These are phyloP conservation scores for Anseranas semipalmata DNA, from an alignment of 2,113 vertebrate species.

Conservation along the genomic window DNA sequence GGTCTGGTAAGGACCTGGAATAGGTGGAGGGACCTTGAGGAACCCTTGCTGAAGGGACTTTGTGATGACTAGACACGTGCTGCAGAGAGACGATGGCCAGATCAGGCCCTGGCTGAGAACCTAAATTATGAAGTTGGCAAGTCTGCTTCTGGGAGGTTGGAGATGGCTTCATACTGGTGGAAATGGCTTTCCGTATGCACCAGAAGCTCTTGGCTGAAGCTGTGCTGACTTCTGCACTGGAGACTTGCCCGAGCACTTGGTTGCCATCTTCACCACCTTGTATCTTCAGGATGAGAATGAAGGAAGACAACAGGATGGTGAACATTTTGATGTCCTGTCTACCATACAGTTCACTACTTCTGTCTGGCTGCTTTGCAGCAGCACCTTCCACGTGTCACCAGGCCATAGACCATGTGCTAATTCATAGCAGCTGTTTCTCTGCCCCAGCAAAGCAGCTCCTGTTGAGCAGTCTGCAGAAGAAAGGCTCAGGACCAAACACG, in stretches of 20 bases:
- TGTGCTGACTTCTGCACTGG: not conserved
- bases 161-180: not conserved
- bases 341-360: rapidly evolving
- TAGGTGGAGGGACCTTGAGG: not conserved
- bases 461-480: not conserved
- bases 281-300: not conserved
- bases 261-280: not conserved
- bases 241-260: rapidly evolving
- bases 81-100: not conserved
- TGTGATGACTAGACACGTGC: not conserved
- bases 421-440: not conserved
- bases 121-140: not conserved
- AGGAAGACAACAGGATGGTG: not conserved
- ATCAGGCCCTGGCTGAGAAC: not conserved
- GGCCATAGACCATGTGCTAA: not conserved
- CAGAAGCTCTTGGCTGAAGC: not conserved
- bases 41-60: not conserved
- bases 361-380: not conserved
- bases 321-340: not conserved
- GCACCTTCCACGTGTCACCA: not conserved
- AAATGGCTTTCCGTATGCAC: not conserved
- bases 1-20: not conserved
- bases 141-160: not conserved
- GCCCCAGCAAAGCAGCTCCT: not conserved
- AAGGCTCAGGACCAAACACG: not conserved